Evolutionary conservation across 2,888 invertebrate genomes (phyloP).

Genomic region (Cremastinae sp.): DNA sequence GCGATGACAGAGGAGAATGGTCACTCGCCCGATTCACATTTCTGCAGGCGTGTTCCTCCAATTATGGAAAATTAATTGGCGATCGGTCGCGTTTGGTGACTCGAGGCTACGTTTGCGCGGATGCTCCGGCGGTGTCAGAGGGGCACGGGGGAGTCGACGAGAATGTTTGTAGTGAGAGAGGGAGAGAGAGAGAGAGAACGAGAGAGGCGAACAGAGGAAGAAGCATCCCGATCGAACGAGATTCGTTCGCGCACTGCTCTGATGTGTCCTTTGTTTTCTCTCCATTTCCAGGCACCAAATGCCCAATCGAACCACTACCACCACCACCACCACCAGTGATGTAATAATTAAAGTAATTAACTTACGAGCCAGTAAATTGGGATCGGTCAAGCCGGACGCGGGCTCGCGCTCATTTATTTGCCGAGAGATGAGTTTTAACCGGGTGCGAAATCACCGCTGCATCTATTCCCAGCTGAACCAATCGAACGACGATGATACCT

Average conservation of each 20-base stretch:
- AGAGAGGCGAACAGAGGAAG: background rate
- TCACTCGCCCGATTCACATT: slow-evolving; percentile 55
- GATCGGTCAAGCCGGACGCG: slow-evolving; percentile 30
- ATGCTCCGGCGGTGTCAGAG: slow-evolving; percentile 4
- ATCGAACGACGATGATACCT: slow-evolving; percentile 7
- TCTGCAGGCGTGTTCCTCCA: slow-evolving; percentile 73
- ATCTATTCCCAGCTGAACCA: slow-evolving; percentile 22
- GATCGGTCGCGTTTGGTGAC: slow-evolving; percentile 56
- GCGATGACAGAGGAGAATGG: slow-evolving; percentile 41
- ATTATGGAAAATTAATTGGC: slow-evolving; percentile 81
- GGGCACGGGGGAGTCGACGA: too few relatives aligned
- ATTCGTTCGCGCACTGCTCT: slow-evolving; percentile 40
- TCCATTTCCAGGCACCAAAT: background rate
- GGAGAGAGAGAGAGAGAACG: background rate
- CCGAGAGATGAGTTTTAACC: slow-evolving; percentile 3
- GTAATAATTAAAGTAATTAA: slow-evolving; percentile 79
- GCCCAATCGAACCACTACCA: slow-evolving; percentile 75
- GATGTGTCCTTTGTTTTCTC: slow-evolving; percentile 35
- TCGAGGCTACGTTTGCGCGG: slow-evolving; percentile 47
- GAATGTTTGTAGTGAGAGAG: background rate
- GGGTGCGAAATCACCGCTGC: too few relatives aligned
- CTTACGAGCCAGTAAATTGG: slow-evolving; percentile 74
- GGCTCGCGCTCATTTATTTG: too few relatives aligned
- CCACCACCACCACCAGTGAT: slow-evolving; percentile 74
- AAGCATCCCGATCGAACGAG: slow-evolving; percentile 34